Base-by-base conservation (phyloP, 2,113 vertebrate species). In the Actinemys pallida region DNA sequence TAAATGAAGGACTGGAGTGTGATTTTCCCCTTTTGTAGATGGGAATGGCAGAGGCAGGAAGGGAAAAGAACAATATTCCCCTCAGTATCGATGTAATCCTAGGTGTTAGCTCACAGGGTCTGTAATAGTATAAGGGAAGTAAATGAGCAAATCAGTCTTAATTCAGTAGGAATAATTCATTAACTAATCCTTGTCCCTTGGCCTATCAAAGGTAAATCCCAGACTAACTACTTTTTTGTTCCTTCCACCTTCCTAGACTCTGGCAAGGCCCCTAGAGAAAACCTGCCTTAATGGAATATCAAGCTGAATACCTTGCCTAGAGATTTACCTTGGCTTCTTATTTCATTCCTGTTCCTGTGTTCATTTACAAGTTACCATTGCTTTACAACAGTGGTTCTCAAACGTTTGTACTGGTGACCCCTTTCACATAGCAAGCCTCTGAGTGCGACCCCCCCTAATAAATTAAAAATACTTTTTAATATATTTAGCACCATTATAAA, bases 141-240 rank as follows among this genome's bases (percentile, higher is more conserved):
- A 91, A 88, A 81, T 97, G 81, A 95, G 91, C 82, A 95, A 97
- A 97, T 79, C 35, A 75, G 25, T 89, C 91, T 88, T 92, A 57
- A 81, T 95, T 95, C 84, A 59, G 12, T 45, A 93, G 56, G 78
- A 94, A 95, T 94, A 96, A 76, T 88, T 95, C 79, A 88, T 87
- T 92, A 72, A 12, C 16, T 90, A 29, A 50, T 81, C 35, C 53
- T 3, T 84, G 75, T 89, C 62, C 87, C 31, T 95, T 93, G 81
- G 50, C 11, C 49, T 90, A 86, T 8, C 20, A 92, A 89, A 95
- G 50, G 47, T 87, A 89, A 95, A 92, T 65, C 10, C 17, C 42
- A 27, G 95, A 89, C 54, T 47, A 89, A 88, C 8, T 57, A 39
- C 88, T 92, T 45, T 96, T 97, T 92, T 95, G 76, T 93, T 42